phyloP scores from a whole-genome alignment of 2,113 vertebrate genomes.

The Bambusicola thoracicus region DNA sequence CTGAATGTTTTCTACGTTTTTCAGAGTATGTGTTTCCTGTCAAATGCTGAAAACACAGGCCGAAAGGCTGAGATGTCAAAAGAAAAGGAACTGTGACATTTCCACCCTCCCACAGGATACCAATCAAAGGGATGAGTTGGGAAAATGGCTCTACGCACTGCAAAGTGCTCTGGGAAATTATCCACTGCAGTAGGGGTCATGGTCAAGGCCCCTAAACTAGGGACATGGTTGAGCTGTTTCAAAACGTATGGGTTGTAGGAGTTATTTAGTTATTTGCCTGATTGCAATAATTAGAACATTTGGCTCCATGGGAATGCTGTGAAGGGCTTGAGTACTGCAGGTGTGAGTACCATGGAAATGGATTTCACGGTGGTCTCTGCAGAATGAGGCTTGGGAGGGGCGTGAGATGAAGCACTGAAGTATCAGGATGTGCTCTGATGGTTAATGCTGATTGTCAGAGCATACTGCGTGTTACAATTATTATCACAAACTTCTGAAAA shows the following conservation, averaged over 20 bases:
- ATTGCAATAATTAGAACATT: neutral
- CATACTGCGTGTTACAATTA: neutral
- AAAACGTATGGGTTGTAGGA: neutral
- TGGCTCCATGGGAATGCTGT: neutral
- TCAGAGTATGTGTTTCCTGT: neutral
- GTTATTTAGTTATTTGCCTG: neutral
- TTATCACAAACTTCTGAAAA: neutral
- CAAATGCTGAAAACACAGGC: neutral
- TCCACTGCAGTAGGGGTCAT: neutral
- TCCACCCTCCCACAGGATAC: neutral
- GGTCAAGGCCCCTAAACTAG: neutral
- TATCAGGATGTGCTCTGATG: neutral
- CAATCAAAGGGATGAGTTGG: neutral
- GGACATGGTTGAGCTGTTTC: neutral
- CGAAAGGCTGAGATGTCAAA: neutral
- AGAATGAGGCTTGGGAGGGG: neutral
- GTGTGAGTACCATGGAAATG: neutral
- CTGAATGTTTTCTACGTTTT: neutral
- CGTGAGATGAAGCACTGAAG: neutral
- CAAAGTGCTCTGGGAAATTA: neutral
- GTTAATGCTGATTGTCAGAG: neutral
- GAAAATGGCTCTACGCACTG: neutral
- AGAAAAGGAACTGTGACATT: neutral
- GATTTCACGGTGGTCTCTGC: neutral
- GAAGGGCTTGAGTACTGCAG: neutral